Evolutionary conservation across 1,140 invertebrate species (phyloP).

Genomic region (Amyelois transitella): DNA sequence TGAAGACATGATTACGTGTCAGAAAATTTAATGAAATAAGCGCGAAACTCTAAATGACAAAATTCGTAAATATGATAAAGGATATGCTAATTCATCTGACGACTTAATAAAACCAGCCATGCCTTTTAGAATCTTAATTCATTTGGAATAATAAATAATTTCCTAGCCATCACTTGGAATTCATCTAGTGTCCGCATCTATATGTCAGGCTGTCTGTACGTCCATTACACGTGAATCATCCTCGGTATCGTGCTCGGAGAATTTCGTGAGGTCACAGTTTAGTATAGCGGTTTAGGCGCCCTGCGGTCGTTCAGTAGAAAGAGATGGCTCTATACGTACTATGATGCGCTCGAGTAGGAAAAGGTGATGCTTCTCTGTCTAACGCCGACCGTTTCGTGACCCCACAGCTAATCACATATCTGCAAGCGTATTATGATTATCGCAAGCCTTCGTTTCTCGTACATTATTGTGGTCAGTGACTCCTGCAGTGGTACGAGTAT

Average conservation of each 20-base stretch:
- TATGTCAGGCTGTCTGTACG: conserved; percentile 43
- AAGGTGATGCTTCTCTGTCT: conserved; percentile 39
- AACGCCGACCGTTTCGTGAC: conserved; percentile 64
- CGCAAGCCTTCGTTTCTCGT: conserved; percentile 54
- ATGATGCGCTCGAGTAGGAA: conserved; percentile 28
- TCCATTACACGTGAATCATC: conserved; percentile 65
- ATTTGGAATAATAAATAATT: conserved; percentile 15
- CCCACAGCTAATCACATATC: conserved; percentile 69
- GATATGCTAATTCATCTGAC: conserved; percentile 34
- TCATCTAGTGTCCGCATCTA: conserved; percentile 47
- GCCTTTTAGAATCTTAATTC: conserved; percentile 22
- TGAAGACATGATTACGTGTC: conserved; percentile 12
- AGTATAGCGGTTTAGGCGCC: conserved; percentile 68
- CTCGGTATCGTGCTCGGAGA: conserved; percentile 53
- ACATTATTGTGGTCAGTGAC: conserved; percentile 60
- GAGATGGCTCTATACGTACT: conserved; percentile 32
- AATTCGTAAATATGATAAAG: conserved; percentile 12
- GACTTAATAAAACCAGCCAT: conserved; percentile 41
- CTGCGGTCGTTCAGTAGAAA: conserved; percentile 52
- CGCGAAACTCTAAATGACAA: conserved; percentile 4
- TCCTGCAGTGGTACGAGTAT: conserved; percentile 25
- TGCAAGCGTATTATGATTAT: conserved; percentile 71
- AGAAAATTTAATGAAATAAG: conserved; percentile 4
- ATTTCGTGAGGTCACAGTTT: conserved; percentile 73
- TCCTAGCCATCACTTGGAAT: conserved; percentile 32